These are phyloP conservation scores for Loxodonta africana DNA, from an alignment of 2,113 vertebrate genomes.

Conservation along the genomic window DNA sequence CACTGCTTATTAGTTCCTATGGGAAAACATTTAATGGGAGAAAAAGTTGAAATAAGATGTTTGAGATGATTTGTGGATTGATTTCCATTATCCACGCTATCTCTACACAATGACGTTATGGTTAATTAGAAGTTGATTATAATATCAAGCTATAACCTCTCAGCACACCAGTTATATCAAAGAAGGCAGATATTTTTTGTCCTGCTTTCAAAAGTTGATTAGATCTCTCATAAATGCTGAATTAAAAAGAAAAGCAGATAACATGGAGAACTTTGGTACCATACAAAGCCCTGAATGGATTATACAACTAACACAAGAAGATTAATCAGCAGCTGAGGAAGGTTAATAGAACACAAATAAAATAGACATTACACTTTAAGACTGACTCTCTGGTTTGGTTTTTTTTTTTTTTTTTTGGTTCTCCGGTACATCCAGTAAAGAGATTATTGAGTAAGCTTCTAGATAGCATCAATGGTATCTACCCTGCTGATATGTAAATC, in stretches of 20 bases:
- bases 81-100: not conserved
- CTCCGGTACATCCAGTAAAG: not conserved
- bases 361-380: not conserved
- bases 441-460: conserved; percentile 22
- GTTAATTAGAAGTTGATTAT: not conserved
- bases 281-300: not conserved
- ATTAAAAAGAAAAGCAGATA: conserved; percentile 6
- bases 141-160: not conserved
- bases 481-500: not conserved
- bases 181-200: conserved; percentile 16
- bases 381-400: not conserved
- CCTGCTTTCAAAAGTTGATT: conserved; percentile 5
- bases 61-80: not conserved
- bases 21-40: not conserved
- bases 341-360: not conserved
- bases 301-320: not conserved
- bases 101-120: not conserved
- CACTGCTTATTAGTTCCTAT: not conserved
- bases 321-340: not conserved
- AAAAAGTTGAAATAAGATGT: not conserved
- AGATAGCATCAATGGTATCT: not conserved
- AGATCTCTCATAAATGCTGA: not conserved
- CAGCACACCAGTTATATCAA: conserved; percentile 7
- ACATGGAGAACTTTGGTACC: not conserved
- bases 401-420: too few relatives aligned